Conservation (phyloP, 2,797 vertebrate genomes). For the Danionella dracula region DNA sequence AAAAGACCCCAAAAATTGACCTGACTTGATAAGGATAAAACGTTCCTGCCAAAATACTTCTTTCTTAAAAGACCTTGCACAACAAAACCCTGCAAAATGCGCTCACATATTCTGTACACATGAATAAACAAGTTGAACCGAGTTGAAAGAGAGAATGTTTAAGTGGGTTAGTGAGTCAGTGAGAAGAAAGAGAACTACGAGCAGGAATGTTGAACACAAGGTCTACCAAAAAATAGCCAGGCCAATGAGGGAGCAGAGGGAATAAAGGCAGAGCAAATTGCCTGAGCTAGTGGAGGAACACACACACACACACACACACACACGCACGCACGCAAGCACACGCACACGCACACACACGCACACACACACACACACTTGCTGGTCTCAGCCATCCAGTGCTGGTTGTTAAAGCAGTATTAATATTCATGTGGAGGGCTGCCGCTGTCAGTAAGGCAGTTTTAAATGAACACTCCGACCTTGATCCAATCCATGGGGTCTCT, state of each 20-base stretch:
- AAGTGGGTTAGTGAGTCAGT: background rate
- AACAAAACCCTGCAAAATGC: background rate
- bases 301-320: slow-evolving; percentile 15
- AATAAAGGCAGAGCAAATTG: slow-evolving; percentile 30
- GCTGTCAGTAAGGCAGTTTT: slow-evolving; percentile 49
- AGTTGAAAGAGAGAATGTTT: background rate
- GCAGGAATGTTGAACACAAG: slow-evolving; percentile 20
- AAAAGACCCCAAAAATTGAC: background rate
- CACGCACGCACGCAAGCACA: background rate
- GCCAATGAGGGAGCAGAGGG: slow-evolving; percentile 18
- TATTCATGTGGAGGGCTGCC: slow-evolving; percentile 51
- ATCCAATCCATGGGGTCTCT: slow-evolving; percentile 48
- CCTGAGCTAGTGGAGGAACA: slow-evolving; percentile 3
- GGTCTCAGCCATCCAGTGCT: slow-evolving; percentile 38
- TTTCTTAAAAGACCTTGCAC: background rate
- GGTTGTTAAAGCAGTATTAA: slow-evolving; percentile 49
- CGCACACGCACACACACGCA: slow-evolving; percentile 12
- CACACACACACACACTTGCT: slow-evolving; percentile 14
- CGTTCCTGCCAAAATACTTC: background rate
- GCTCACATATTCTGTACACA: background rate
- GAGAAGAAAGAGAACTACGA: background rate
- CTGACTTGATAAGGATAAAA: background rate
- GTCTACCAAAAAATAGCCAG: slow-evolving; percentile 26
- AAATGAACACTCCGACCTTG: slow-evolving; percentile 54
- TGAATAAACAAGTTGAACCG: background rate